These are phyloP conservation scores for Saguinus midas DNA, from an alignment of 2,113 vertebrate genomes.

Conservation along the genomic window DNA sequence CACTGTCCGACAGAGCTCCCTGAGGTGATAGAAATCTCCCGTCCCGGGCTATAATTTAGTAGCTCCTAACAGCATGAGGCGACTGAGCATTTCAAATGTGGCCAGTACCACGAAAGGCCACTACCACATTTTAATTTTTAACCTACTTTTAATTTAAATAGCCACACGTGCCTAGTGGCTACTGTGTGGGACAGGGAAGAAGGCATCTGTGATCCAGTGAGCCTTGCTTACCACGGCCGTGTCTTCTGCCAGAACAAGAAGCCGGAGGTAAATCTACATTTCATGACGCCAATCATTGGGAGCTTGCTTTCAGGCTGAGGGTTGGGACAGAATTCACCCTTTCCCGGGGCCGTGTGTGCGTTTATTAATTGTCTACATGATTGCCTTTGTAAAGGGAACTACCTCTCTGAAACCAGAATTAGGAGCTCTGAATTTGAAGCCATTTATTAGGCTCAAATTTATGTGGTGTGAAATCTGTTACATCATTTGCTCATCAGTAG, in stretches of 20 bases:
- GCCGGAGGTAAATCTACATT: not conserved
- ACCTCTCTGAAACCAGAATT: slow-evolving; percentile 81
- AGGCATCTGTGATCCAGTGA: not conserved
- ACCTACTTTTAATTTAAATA: not conserved
- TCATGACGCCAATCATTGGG: not conserved
- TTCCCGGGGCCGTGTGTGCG: slow-evolving; percentile 9
- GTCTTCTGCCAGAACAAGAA: not conserved
- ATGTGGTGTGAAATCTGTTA: slow-evolving; percentile 91
- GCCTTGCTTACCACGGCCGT: accelerated
- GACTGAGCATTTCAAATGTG: not conserved
- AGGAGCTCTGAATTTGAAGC: slow-evolving; percentile 82
- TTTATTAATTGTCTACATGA: slow-evolving; percentile 81
- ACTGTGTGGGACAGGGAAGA: too few species aligned
- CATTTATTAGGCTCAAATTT: slow-evolving; percentile 88
- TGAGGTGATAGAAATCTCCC: not conserved
- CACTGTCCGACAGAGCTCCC: not conserved
- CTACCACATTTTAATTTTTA: not conserved
- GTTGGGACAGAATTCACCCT: not conserved
- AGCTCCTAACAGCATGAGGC: not conserved
- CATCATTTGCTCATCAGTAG: slow-evolving; percentile 88
- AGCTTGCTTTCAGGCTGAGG: not conserved
- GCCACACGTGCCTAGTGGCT: not conserved
- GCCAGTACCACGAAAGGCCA: not conserved
- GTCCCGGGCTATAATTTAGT: not conserved
- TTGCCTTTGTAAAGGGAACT: slow-evolving; percentile 77